Evolutionary conservation across 2,113 vertebrate species (phyloP).

Genomic region (Falco punctatus): DNA sequence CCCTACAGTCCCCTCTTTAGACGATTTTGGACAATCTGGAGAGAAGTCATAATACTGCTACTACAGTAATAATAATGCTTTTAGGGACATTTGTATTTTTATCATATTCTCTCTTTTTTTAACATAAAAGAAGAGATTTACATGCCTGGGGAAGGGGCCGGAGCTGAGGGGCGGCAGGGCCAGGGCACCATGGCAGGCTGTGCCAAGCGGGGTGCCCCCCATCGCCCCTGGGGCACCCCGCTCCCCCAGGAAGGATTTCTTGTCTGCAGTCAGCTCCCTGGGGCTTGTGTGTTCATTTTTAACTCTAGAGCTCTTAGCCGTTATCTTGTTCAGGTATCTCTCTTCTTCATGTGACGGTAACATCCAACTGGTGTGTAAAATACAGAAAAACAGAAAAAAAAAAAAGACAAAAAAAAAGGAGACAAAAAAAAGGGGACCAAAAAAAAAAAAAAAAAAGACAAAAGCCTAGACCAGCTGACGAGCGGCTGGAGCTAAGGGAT

Average conservation of each 20-base stretch:
- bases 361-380: constrained; percentile 70
- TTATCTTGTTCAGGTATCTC: constrained; percentile 61
- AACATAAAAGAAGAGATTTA: constrained; percentile 39
- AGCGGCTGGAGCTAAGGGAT: background rate
- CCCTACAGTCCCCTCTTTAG: background rate
- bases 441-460: background rate
- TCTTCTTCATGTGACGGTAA: constrained; percentile 70
- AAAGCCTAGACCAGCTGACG: background rate
- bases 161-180: background rate
- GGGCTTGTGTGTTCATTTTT: constrained; percentile 61
- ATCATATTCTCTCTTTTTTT: constrained; percentile 41
- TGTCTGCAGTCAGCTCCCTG: background rate
- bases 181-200: background rate
- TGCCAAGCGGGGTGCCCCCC: background rate
- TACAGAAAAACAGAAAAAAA: constrained; percentile 16
- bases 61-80: constrained; percentile 42
- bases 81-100: constrained; percentile 55
- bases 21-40: constrained; percentile 49
- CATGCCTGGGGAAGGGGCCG: background rate
- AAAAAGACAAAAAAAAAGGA: background rate
- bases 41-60: constrained; percentile 52
- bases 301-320: constrained; percentile 68
- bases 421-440: background rate
- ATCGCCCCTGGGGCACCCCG: background rate
- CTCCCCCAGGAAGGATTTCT: constrained; percentile 25